phyloP scores from a whole-genome alignment of 2,888 invertebrate genomes.

The Harpagoxenus sublaevis region DNA sequence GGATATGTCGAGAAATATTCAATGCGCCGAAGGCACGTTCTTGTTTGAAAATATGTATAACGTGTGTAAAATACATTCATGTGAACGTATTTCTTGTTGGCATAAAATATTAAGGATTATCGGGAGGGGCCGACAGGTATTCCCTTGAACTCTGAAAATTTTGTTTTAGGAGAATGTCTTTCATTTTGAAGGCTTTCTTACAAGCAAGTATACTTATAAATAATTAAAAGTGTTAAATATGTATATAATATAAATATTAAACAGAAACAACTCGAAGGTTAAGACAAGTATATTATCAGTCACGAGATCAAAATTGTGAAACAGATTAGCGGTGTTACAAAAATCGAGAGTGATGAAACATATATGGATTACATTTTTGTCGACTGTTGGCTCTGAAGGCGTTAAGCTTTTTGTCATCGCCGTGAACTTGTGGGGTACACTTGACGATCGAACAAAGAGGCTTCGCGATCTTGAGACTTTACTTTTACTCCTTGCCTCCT shows the following conservation, averaged over 20 bases:
- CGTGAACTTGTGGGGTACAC: constrained; percentile 21
- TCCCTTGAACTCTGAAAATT: constrained; percentile 6
- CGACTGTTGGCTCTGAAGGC: constrained; percentile 18
- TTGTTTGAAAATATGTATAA: constrained; percentile 29
- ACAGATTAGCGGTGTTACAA: constrained; percentile 1
- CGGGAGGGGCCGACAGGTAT: background rate
- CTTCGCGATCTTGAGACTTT: constrained; percentile 51
- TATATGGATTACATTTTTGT: constrained; percentile 34
- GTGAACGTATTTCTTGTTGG: constrained; percentile 25
- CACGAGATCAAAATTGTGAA: background rate
- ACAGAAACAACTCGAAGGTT: background rate
- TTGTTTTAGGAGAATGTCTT: background rate
- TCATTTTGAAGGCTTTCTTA: background rate
- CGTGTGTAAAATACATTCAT: constrained; percentile 8
- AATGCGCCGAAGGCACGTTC: constrained; percentile 39
- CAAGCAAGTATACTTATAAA: background rate
- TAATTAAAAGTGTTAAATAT: background rate
- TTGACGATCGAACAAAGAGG: constrained; percentile 46
- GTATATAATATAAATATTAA: background rate
- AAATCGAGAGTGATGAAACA: background rate
- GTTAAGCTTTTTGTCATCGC: constrained; percentile 39
- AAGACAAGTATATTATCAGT: background rate
- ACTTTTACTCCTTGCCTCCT: constrained; percentile 38
- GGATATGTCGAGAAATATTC: constrained; percentile 41
- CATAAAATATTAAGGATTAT: constrained; percentile 24